These are phyloP conservation scores for Leptopilina boulardi DNA, from an alignment of 1,140 invertebrate species.

Conservation along the genomic window DNA sequence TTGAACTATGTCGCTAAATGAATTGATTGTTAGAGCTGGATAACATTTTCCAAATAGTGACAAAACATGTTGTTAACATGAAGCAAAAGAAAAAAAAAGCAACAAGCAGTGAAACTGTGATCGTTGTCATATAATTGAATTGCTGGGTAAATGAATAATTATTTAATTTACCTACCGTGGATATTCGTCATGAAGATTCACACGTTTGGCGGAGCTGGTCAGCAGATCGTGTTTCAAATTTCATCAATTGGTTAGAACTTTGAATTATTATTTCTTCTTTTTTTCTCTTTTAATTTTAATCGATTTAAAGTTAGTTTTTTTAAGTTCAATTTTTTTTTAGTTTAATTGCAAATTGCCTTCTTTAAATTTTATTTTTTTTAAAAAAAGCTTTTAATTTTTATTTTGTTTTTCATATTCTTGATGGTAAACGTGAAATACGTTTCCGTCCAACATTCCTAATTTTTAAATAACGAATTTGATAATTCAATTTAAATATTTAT, in stretches of 20 bases:
- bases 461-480: too few species aligned
- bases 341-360: too few species aligned
- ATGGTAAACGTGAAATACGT: neutral
- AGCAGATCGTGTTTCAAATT: neutral
- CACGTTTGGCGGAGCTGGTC: neutral
- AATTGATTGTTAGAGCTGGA: neutral
- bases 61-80: neutral
- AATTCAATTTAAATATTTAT: conserved; percentile 36
- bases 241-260: neutral
- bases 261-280: neutral
- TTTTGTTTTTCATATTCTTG: neutral
- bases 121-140: neutral
- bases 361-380: too few species aligned
- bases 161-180: neutral
- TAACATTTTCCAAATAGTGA: neutral
- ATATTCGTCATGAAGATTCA: neutral
- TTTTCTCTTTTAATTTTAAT: neutral
- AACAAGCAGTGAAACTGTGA: neutral
- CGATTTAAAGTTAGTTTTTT: neutral
- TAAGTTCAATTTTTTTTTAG: too few species aligned
- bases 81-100: neutral
- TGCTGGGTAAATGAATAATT: neutral
- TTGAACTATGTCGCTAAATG: conserved; percentile 55
- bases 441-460: conserved; percentile 45
- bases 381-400: too few species aligned